Evolutionary conservation across 30 jellyfish, hydroid and myxozoan genomes (phyloP).

Genomic region (Pelagia noctiluca): DNA sequence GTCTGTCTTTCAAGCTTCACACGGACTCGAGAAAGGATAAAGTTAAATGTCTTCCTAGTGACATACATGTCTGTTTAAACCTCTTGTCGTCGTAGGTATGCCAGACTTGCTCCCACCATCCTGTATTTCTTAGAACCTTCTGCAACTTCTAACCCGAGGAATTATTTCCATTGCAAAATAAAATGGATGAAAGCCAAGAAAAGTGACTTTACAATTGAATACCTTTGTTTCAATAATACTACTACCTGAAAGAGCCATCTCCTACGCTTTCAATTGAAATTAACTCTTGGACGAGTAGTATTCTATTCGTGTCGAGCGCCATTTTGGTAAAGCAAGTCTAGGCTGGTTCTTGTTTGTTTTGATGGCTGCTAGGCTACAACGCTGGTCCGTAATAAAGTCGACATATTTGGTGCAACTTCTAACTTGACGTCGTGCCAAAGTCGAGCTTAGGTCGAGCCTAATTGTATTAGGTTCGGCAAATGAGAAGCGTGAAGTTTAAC

Average conservation of each 20-base stretch:
- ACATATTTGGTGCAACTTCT: conserved; percentile 54
- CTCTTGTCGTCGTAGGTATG: no score
- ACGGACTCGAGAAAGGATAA: no score
- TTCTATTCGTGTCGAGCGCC: background rate
- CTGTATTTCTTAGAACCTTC: no score
- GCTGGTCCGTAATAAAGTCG: no score
- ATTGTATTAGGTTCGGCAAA: conserved; percentile 66
- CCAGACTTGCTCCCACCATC: no score
- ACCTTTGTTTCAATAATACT: background rate
- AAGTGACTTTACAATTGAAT: background rate
- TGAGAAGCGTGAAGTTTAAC: conserved; percentile 73
- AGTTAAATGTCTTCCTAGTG: no score
- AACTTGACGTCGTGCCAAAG: conserved; percentile 59
- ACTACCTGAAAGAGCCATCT: conserved; percentile 8
- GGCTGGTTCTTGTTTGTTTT: no score
- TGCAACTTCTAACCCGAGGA: background rate
- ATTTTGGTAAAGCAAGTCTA: background rate
- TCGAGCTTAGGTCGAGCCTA: conserved; percentile 58
- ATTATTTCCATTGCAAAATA: no score
- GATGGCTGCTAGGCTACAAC: no score
- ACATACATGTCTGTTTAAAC: no score
- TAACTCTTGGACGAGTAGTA: background rate
- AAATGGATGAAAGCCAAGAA: background rate
- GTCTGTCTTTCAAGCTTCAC: conserved; percentile 34
- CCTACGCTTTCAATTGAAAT: conserved; percentile 42